Evolutionary conservation across 2,888 invertebrate genomes (phyloP).

Genomic region (Epistrophe grossulariae): DNA sequence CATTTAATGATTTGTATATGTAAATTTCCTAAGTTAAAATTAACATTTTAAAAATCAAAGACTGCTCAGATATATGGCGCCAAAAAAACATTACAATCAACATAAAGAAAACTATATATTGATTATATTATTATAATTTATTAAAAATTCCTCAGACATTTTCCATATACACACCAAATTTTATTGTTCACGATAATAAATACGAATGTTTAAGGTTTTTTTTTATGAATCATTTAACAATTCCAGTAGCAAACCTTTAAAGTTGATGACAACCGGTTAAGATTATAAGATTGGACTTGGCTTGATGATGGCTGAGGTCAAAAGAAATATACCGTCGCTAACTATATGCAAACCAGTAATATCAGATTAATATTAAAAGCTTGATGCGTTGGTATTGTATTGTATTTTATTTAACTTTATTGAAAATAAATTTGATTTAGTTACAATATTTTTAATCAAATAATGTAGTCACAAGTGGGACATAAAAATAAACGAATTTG

Average conservation of each 20-base stretch:
- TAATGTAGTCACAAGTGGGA: background rate
- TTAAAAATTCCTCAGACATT: constrained; percentile 21
- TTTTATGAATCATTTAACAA: constrained; percentile 36
- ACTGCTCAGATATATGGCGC: constrained; percentile 26
- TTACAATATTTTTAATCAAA: background rate
- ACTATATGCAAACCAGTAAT: constrained; percentile 9
- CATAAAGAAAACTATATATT: background rate
- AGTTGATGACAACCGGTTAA: constrained; percentile 43
- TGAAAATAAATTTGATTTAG: background rate
- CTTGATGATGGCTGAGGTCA: constrained; percentile 11
- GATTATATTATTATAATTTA: constrained; percentile 41
- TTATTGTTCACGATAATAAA: constrained; percentile 48
- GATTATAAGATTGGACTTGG: constrained; percentile 2
- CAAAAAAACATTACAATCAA: constrained; percentile 47
- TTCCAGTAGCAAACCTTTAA: constrained; percentile 49
- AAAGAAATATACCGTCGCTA: constrained; percentile 25
- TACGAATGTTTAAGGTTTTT: constrained; percentile 37
- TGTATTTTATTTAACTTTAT: background rate
- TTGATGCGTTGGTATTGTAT: background rate
- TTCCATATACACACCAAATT: constrained; percentile 51
- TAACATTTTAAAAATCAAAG: constrained; percentile 28
- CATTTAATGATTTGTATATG: background rate
- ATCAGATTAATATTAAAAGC: background rate
- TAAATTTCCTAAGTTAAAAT: background rate
- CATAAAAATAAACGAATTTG: no score